Evolutionary conservation across 2,113 vertebrate species (phyloP).

Genomic region (Menidia beryllina): DNA sequence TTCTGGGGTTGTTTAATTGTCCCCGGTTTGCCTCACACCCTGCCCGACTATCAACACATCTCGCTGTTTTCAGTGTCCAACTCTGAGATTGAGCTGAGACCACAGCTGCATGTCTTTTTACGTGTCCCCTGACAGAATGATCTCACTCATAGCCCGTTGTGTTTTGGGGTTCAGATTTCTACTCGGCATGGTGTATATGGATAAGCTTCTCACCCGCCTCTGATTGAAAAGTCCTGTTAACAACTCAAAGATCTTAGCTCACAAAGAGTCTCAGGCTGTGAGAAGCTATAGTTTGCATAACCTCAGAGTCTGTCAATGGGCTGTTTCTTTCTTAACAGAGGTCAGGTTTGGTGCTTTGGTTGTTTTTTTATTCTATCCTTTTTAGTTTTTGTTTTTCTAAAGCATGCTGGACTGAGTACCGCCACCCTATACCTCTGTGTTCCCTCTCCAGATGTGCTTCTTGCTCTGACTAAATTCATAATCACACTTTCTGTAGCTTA

Average conservation of each 20-base stretch:
- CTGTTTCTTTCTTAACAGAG: slow-evolving; percentile 16
- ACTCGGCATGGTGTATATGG: slow-evolving; percentile 36
- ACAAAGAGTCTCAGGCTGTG: slow-evolving; percentile 16
- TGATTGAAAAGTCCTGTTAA: slow-evolving; percentile 41
- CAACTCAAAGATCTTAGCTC: slow-evolving; percentile 22
- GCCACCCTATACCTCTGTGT: slow-evolving; percentile 36
- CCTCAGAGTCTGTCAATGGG: background rate
- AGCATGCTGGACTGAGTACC: slow-evolving; percentile 27
- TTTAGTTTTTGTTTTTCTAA: too few species aligned
- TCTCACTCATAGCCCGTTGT: slow-evolving; percentile 72
- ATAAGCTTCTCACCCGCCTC: slow-evolving; percentile 11
- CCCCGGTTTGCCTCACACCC: slow-evolving; percentile 56
- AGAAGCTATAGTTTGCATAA: slow-evolving; percentile 7
- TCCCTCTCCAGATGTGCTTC: slow-evolving; percentile 58
- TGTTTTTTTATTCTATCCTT: background rate
- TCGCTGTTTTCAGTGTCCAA: slow-evolving; percentile 58
- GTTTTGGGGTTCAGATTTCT: slow-evolving; percentile 62
- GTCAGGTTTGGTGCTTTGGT: background rate
- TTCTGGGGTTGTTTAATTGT: slow-evolving; percentile 40
- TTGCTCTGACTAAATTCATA: slow-evolving; percentile 55
- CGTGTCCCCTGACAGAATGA: slow-evolving; percentile 75
- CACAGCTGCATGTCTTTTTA: slow-evolving; percentile 77
- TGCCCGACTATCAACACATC: slow-evolving; percentile 45
- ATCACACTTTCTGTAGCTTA: slow-evolving; percentile 5
- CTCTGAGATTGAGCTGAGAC: slow-evolving; percentile 50